Evolutionary conservation across 2,888 invertebrate genomes (phyloP), one percentile per base, ranked within the genome.

Genomic region (Harpalus rubripes): DNA sequence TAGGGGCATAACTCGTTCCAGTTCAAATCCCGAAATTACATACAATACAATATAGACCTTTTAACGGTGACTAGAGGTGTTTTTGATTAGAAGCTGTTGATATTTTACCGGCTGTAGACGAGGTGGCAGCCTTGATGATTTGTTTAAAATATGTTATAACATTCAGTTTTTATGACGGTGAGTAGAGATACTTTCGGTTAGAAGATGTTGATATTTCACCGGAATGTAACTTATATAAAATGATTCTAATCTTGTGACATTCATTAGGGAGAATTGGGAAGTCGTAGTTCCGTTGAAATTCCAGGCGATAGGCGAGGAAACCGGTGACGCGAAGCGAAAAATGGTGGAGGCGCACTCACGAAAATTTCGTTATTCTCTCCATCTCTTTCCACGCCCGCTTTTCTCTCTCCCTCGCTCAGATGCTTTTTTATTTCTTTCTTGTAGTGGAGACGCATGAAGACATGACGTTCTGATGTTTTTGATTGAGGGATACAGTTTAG

Each of bases 311-410:
- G 22, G 63, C 22, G 12, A 22, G 22, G 63, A 22, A 63, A 26
- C 63, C 63, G 63, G 26, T 63, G 63, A 63, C 63, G 63, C 63
- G 63, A 26, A 63, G 63, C 63, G 63, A 63, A 63, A 63, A 63
- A 63, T 63, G 63, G 63, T 63, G 63, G 63, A 63, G 63, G 63
- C 59, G 16, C 59, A 18, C 18, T 61, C 59, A 61, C 63, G 63
- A 63, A 63, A 52, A 63, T 63, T 63, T 63, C 63, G 26, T 63
- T 63, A 26, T 22, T 15, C 59, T 61, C 59, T 18, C 22, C 22
- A 7, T 63, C 63, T 63, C 26, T 22, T 12, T 26, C 63, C 63
- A 8, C 63, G 22, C 63, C 59, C 59, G 59, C 18, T 7, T 12
- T 10, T 16, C 61, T 10, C 61, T 61, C 61, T 59, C 58, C 7